Conservation (phyloP, 2,797 vertebrate species). For the Cuniculus paca region DNA sequence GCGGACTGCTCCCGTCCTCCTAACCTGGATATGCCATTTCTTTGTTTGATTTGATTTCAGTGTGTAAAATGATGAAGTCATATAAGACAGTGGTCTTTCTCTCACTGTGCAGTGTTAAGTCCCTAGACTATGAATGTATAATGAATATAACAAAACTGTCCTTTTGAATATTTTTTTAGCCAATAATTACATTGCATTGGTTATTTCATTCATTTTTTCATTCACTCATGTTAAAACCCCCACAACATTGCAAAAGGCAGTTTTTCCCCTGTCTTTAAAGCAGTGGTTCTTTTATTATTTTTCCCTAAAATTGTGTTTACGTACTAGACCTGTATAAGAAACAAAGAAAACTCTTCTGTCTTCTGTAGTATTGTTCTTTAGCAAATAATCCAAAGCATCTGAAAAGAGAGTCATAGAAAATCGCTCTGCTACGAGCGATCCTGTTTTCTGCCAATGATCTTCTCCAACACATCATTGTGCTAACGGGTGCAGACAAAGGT, state of each 20-base stretch:
- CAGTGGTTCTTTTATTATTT: not conserved
- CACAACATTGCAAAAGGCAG: not conserved
- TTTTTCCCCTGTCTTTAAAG: constrained; percentile 1
- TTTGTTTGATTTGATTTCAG: not conserved
- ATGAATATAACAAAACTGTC: not conserved
- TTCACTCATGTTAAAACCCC: not conserved
- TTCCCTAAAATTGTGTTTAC: constrained; percentile 26
- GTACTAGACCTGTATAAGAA: constrained; percentile 37
- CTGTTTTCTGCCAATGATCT: not conserved
- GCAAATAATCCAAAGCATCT: constrained; percentile 18
- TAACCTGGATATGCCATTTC: not conserved
- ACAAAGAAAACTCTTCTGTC: constrained; percentile 48
- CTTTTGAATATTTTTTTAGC: not conserved
- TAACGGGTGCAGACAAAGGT: not conserved
- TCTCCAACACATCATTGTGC: not conserved
- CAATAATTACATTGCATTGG: not conserved
- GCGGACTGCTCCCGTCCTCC: not conserved
- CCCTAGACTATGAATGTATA: not conserved
- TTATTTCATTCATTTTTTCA: constrained; percentile 16
- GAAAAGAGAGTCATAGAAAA: constrained; percentile 29
- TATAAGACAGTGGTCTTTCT: not conserved
- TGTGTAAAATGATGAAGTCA: not conserved
- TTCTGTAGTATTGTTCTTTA: constrained; percentile 21
- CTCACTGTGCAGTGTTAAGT: not conserved
- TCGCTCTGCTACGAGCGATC: not conserved